Base-by-base conservation (phyloP, 53 echinoderm and acorn worm species). In the Temnopleurus reevesii region DNA sequence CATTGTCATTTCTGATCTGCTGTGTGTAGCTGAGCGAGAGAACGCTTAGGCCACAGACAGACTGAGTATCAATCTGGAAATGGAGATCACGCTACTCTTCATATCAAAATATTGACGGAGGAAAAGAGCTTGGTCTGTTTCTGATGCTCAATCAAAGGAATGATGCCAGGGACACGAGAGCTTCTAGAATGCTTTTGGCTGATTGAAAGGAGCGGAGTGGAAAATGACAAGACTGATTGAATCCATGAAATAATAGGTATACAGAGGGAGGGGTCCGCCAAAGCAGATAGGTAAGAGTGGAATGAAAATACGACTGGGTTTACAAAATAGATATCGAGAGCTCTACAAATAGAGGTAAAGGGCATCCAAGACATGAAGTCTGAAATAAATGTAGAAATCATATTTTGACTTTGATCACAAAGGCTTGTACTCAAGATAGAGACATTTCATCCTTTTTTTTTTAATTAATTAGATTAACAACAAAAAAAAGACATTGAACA, bases 181-280 rank as follows among this genome's bases (percentile, higher is more conserved):
- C 30, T 46, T 79, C 79, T 26, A 9, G 28, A 79, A 46, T 79
- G 79, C 79, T 79, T 49, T 47, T 10, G 79, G 79, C 79, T 79
- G 79, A 79, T 79, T 79, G 79, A 79, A 79, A 47, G 79, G 79
- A 79, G 79, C 41, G 46, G 49, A 79, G 47, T 79, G 79, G 79
- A 79, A 79, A 79, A 79, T 25, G 79, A 79, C 79, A 79, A 79
- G 79, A 29, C 49, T 46, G 49, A 79, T 79, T 79, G 79, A 79
- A 79, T 79, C 46, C 79, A 79, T 79, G 49, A 46, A 49, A 79
- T 79, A 79, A 79, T 79, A 79, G 79, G 51, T 71, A 71, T 71
- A 71, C 36, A 41, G 71, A n/a, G n/a, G n/a, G n/a, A n/a, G n/a
- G 23, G 71, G 38, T 71, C 71, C 41, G 38, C 38, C 18, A 71